Conservation (phyloP, 2,113 vertebrate genomes). For the Stercorarius parasiticus region DNA sequence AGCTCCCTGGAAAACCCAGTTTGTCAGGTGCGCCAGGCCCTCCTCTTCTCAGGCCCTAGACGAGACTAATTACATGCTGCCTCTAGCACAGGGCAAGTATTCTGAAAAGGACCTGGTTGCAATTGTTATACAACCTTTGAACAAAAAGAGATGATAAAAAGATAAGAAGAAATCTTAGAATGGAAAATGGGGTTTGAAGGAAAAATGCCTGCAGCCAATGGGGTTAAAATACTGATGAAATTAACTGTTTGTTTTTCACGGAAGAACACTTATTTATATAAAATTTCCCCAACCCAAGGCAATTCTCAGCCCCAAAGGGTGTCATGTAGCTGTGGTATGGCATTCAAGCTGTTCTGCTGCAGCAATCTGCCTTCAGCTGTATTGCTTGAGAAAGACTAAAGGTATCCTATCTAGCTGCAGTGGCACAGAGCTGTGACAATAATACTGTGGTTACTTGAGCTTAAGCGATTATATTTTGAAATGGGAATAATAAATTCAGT, state of each 20-base stretch:
- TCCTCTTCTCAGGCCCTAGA: not conserved
- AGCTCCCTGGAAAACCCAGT: not conserved
- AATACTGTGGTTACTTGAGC: not conserved
- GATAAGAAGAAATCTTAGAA: not conserved
- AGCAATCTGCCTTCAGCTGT: not conserved
- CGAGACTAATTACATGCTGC: not conserved
- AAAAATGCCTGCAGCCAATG: not conserved
- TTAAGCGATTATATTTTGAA: not conserved
- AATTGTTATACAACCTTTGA: not conserved
- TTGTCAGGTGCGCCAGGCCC: not conserved
- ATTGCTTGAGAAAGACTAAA: not conserved
- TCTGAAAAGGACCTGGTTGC: not conserved
- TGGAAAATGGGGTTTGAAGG: not conserved
- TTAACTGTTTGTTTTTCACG: not conserved
- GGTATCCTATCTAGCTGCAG: not conserved
- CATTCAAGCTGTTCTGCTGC: not conserved
- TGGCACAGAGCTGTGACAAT: not conserved
- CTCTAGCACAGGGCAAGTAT: not conserved
- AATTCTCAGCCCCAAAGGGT: not conserved
- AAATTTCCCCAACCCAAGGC: not conserved
- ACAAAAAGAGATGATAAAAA: not conserved
- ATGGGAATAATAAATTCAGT: not conserved
- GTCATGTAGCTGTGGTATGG: not conserved
- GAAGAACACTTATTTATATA: not conserved
- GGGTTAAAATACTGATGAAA: not conserved